Percentiles rank a stretch among this genome's conserved stretches.
phyloP scores from a whole-genome alignment of 2,888 invertebrate species.

The Cerceris ruficornis region DNA sequence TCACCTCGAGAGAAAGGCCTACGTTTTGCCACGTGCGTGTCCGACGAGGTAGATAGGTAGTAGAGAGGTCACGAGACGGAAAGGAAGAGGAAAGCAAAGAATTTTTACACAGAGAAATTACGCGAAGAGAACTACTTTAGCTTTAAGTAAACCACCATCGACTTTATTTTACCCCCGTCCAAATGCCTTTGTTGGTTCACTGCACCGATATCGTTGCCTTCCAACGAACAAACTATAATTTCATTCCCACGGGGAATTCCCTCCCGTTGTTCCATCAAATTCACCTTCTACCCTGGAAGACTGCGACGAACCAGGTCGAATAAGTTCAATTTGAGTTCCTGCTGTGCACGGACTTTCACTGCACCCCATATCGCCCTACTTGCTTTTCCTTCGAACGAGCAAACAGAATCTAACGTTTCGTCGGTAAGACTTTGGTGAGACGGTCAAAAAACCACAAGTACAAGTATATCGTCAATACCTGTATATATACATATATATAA shows the following conservation, averaged over 20 bases:
- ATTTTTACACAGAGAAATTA: conserved; percentile 24
- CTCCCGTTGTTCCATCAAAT: neutral
- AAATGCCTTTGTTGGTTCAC: conserved; percentile 1
- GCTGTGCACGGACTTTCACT: conserved; percentile 38
- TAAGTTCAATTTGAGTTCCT: conserved; percentile 18
- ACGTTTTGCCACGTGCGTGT: conserved; percentile 63
- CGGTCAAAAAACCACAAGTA: conserved; percentile 44
- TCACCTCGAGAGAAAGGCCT: conserved; percentile 68
- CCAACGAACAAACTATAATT: neutral
- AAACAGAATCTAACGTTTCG: neutral
- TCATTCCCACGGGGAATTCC: neutral
- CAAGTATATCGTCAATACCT: conserved; percentile 57
- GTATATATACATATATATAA: conserved; percentile 35
- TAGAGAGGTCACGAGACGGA: conserved; percentile 15
- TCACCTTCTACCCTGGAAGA: neutral
- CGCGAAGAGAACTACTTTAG: conserved; percentile 37
- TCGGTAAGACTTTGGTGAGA: conserved; percentile 32
- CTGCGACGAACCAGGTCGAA: conserved; percentile 24
- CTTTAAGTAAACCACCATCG: conserved; percentile 16
- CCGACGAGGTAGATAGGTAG: conserved; percentile 43
- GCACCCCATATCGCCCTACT: conserved; percentile 26
- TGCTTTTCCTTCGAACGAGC: neutral
- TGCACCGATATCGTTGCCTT: conserved; percentile 14
- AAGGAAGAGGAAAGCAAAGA: conserved; percentile 5
- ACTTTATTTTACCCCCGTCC: conserved; percentile 13